These are phyloP conservation scores for Propithecus coquereli DNA, from an alignment of 2,113 vertebrate genomes.

Conservation along the genomic window DNA sequence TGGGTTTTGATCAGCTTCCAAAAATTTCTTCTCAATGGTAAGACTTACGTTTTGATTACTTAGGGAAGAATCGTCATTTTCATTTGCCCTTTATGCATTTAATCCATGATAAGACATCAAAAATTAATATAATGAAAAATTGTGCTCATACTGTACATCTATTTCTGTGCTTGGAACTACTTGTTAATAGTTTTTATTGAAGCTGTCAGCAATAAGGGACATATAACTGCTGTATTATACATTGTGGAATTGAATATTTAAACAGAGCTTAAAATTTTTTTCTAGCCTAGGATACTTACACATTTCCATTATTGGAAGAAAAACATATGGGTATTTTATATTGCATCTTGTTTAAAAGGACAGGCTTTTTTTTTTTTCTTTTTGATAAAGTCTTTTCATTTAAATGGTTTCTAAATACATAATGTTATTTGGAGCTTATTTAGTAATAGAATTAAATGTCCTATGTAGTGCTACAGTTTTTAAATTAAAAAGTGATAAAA, in stretches of 20 bases:
- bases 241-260: conserved; percentile 60
- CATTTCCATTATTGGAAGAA: conserved; percentile 68
- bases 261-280: conserved; percentile 50
- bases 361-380: neutral
- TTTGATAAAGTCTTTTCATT: conserved; percentile 60
- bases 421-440: conserved; percentile 65
- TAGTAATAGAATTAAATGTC: conserved; percentile 60
- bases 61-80: conserved; percentile 75
- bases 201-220: conserved; percentile 65
- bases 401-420: conserved; percentile 59
- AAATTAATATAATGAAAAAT: conserved; percentile 48
- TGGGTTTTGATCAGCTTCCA: conserved; percentile 60
- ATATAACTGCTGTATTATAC: conserved; percentile 64
- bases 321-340: conserved; percentile 65
- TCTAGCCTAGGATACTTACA: conserved; percentile 46
- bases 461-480: conserved; percentile 72
- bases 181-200: conserved; percentile 67
- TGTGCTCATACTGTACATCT: conserved; percentile 66
- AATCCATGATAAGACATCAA: conserved; percentile 69
- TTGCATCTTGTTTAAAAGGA: conserved; percentile 68
- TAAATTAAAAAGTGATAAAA: conserved; percentile 75
- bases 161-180: conserved; percentile 76
- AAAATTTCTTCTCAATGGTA: conserved; percentile 65
- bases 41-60: conserved; percentile 73
- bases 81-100: conserved; percentile 77